These are phyloP conservation scores for Helicoverpa assulta DNA, from an alignment of 2,888 invertebrate genomes.

Conservation along the genomic window DNA sequence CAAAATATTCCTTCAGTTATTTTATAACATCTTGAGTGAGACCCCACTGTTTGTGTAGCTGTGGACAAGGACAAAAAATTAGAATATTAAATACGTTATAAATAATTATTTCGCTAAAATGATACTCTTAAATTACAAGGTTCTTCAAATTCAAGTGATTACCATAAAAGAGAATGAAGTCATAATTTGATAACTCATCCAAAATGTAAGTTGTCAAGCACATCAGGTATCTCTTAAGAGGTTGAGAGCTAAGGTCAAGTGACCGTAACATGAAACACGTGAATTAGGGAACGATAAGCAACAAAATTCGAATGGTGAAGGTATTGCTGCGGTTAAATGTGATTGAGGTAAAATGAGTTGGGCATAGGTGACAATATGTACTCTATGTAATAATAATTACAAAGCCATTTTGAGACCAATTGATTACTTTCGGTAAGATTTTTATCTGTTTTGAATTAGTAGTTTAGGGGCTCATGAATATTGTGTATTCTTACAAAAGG, in stretches of 20 bases:
- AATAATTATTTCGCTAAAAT: conserved; percentile 24
- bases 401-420: background rate
- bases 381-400: no score
- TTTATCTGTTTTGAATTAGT: background rate
- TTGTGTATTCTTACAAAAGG: background rate
- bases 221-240: background rate
- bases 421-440: background rate
- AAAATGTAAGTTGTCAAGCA: background rate
- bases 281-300: no score
- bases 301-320: no score
- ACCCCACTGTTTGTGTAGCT: conserved; percentile 51
- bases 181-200: conserved; percentile 3
- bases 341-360: no score
- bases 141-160: conserved; percentile 18
- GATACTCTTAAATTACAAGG: conserved; percentile 8
- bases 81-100: conserved; percentile 33
- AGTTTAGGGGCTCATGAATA: background rate
- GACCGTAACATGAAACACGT: no score
- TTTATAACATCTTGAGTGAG: conserved; percentile 56
- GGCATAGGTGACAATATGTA: no score
- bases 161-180: conserved; percentile 33
- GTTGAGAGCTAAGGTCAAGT: background rate
- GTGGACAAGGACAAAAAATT: conserved; percentile 53
- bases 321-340: no score
- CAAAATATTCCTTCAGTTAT: conserved; percentile 6